phyloP scores from a whole-genome alignment of 2,888 invertebrate species.

The Hydraecia micacea region DNA sequence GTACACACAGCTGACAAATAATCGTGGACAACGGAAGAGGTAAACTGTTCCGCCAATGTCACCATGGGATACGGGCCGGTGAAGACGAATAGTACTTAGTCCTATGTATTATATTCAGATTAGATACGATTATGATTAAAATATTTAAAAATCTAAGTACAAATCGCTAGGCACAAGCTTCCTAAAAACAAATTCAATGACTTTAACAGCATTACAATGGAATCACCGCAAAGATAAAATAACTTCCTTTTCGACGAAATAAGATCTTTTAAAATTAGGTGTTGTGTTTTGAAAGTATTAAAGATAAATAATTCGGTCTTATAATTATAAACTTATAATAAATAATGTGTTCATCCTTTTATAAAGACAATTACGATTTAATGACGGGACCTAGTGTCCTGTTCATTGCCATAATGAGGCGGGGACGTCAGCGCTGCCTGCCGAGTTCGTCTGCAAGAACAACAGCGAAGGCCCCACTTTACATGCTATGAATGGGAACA shows the following conservation, averaged over 20 bases:
- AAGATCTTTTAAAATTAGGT: neutral
- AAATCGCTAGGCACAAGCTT: neutral
- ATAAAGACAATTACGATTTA: neutral
- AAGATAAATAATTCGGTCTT: no score
- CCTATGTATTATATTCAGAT: neutral
- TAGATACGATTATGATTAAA: neutral
- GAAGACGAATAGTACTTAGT: neutral
- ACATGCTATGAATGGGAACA: slow-evolving; percentile 8
- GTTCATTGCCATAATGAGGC: neutral
- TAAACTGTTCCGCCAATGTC: neutral
- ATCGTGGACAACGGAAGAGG: neutral
- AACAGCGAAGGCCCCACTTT: slow-evolving; percentile 1
- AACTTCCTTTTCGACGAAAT: neutral
- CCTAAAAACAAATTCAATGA: neutral
- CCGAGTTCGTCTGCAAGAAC: slow-evolving; percentile 1
- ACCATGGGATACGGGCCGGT: neutral
- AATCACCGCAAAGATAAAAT: neutral
- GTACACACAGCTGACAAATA: neutral
- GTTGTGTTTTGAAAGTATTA: neutral
- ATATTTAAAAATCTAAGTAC: neutral
- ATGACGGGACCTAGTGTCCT: neutral
- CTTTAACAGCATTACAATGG: neutral
- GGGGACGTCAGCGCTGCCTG: neutral
- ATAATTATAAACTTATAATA: neutral
- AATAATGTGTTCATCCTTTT: neutral